Evolutionary conservation across 2,888 invertebrate species (phyloP), one percentile per base, ranked within the genome.

Genomic region (Macrosiphum euphorbiae): DNA sequence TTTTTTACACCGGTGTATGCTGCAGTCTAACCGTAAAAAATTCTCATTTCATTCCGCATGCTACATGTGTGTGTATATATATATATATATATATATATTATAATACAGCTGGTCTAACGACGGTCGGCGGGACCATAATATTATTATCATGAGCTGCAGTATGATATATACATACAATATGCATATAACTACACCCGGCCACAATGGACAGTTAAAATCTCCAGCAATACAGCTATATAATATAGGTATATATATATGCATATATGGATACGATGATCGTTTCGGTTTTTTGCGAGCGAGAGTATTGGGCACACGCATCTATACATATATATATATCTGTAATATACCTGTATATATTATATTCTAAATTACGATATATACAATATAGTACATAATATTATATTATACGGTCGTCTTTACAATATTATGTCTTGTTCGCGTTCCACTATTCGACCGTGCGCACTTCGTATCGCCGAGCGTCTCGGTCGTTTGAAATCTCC

Each of bases 161-260:
- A n/a, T 78, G 20, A 55, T 78, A 78, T 78, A 78, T 78, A 78
- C 78, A 8, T 7, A 35, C 16, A 4, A 20, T 20, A 8, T 78
- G 35, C 35, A 35, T 41, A 78, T 67, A 67, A 67, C 13, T 67
- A 35, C 35, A 35, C 35, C 20, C 78, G 44, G 85, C 26, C 88
- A 88, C 88, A 88, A 88, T 88, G 88, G 88, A 88, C n/a, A 35
- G 88, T 88, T 52, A 88, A 88, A 52, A 35, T 35, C 24, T 55
- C 35, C 55, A 26, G 35, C 35, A 20, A 16, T 5, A 16, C 47
- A 88, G 41, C n/a, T 41, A 41, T 41, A 88, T 11, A 55, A 55
- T 26, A n/a, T 52, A 87, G 50, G 35, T 52, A 20, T n/a, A 52
- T 87, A 55, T 24, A 55, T 55, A 55, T 24, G 1, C 24, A 24